phyloP scores from a whole-genome alignment of 1,140 invertebrate genomes.

The Brachionus asplanchnoidis region DNA sequence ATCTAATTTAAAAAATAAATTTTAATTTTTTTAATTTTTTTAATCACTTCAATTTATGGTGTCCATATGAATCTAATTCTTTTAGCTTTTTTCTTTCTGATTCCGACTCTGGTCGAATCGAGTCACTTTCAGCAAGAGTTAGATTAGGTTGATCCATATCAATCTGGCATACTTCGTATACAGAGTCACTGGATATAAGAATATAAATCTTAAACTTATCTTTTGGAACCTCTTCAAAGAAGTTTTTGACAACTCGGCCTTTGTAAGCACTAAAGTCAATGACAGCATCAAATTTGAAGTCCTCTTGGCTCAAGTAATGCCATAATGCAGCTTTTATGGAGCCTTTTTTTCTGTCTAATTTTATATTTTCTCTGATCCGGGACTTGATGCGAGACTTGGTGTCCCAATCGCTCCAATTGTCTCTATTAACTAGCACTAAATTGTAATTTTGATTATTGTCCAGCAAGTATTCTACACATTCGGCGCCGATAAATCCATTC shows the following conservation, averaged over 20 bases:
- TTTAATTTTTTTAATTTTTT: background rate
- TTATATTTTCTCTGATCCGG: conserved; percentile 45
- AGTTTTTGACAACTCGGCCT: conserved; percentile 50
- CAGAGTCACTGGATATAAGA: conserved; percentile 60
- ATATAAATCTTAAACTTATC: conserved; percentile 54
- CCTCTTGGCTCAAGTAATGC: conserved; percentile 41
- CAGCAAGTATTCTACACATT: conserved; percentile 51
- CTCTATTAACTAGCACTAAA: conserved; percentile 54
- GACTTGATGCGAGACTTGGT: conserved; percentile 46
- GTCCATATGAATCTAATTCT: conserved; percentile 54
- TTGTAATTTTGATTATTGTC: conserved; percentile 46
- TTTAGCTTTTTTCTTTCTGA: conserved; percentile 47
- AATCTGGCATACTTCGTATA: conserved; percentile 56
- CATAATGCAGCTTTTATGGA: conserved; percentile 48
- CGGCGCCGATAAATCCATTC: conserved; percentile 59
- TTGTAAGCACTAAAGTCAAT: conserved; percentile 59
- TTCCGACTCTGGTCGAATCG: conserved; percentile 50
- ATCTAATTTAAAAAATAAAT: conserved; percentile 46
- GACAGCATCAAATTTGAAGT: conserved; percentile 53
- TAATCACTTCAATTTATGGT: conserved; percentile 46
- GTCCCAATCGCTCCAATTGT: conserved; percentile 60
- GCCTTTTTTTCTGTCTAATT: conserved; percentile 56
- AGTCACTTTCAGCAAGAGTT: conserved; percentile 49
- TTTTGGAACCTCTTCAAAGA: conserved; percentile 48
- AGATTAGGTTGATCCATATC: conserved; percentile 43